Evolutionary conservation across 2,797 vertebrate genomes (phyloP), one percentile per base, ranked within the genome.

Genomic region (Orientallactaga sibirica): DNA sequence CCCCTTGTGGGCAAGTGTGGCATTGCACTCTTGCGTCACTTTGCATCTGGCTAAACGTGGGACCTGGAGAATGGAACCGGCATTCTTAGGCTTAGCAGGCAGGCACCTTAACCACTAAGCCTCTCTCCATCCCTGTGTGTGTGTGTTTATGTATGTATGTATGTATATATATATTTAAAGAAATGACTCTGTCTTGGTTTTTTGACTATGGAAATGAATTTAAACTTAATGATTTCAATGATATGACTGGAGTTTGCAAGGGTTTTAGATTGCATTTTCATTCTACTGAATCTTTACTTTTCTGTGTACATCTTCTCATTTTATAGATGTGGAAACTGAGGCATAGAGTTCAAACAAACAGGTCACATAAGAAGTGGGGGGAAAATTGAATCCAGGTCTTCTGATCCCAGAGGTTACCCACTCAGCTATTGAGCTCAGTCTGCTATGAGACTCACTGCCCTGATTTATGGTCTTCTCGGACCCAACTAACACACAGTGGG

Each of bases 241-340:
- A 5, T 43, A 27, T 75, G 12, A 27, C 41, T 78, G 29, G 61
- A 48, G 5, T 14, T 62, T 87, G 2, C 25, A 79, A 84, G 29
- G 12, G 5, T 66, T 88, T 86, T 58, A 24, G 73, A 33, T n/a
- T 74, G 41, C 73, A 66, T 91, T 24, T 55, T 71, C 11, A 70
- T 68, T 43, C 58, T 90, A 33, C 12, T 55, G 58, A 80, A 68
- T 68, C 58, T 73, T 66, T 78, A 18, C 62, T 86, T 75, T 52
- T 77, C 41, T 62, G 7, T 52, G 41, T 5, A 11, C 8, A 8
- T 75, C 5, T 66, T 83, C 83, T 5, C 24, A 52, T 89, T 94
- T 91, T 77, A 41, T 0, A 93, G 62, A 88, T 68, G 7, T 43
- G 33, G 66, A 88, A 93, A 95, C 27, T 70, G 68, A 95, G 48